Evolutionary conservation across 2,888 invertebrate genomes (phyloP).

Genomic region (Tiliacea citrago): DNA sequence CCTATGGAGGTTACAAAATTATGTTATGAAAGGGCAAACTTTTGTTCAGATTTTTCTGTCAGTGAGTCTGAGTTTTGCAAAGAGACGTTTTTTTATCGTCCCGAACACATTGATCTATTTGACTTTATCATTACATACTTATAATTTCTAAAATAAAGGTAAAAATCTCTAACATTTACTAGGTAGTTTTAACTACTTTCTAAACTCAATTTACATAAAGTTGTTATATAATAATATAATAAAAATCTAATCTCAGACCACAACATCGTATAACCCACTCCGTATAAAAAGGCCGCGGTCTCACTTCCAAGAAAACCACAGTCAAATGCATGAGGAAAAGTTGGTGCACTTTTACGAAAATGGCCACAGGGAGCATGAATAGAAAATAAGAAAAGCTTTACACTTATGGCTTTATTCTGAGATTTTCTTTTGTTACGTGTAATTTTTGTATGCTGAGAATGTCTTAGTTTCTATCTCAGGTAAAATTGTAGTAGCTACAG

Average conservation of each 20-base stretch:
- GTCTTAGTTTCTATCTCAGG: background rate
- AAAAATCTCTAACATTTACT: background rate
- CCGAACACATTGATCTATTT: background rate
- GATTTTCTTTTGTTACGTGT: slow-evolving; percentile 27
- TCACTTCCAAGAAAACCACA: slow-evolving; percentile 20
- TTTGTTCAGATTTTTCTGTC: background rate
- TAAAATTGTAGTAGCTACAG: background rate
- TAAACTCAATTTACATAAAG: background rate
- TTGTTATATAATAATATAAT: slow-evolving; percentile 4
- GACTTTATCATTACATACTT: background rate
- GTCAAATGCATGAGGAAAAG: slow-evolving; percentile 40
- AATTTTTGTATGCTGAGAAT: slow-evolving; percentile 10
- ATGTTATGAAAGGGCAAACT: background rate
- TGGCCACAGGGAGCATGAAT: slow-evolving; percentile 40
- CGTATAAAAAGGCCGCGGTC: slow-evolving; percentile 12
- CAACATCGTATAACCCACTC: background rate
- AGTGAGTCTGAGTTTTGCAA: background rate
- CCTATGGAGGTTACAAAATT: background rate
- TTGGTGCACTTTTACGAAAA: slow-evolving; percentile 47
- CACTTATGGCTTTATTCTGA: slow-evolving; percentile 34
- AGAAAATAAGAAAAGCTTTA: slow-evolving; percentile 41
- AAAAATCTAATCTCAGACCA: slow-evolving; percentile 43
- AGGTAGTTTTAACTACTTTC: background rate
- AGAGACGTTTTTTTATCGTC: background rate
- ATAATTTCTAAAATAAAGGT: background rate